Evolutionary conservation across 2,888 invertebrate genomes (phyloP), one percentile per base, ranked within the genome.

Genomic region (Parnassius orleans): DNA sequence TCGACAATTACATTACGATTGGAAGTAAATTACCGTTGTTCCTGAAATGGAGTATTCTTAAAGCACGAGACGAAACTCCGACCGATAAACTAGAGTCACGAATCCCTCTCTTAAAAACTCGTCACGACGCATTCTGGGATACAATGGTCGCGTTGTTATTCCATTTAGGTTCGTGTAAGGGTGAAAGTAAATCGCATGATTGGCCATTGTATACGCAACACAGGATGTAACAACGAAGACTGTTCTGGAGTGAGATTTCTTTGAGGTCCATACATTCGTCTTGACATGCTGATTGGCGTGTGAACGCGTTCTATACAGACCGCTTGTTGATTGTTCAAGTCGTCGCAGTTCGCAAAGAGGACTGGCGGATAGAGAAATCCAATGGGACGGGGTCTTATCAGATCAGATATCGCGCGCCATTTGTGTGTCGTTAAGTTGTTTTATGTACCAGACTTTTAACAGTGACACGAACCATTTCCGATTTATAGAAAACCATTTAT

Each of bases 171-270:
- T 81, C 78, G 80, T 80, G 75, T 64, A 76, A 80, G 86, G 84
- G 87, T 86, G 88, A 90, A 90, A 90, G 90, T 87, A 81, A 77
- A 71, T 69, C 77, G 77, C 74, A 80, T 87, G 88, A 87, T 88
- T 86, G 86, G 74, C 82, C 75, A 87, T 89, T 87, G 86, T 88
- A 46, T 46, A 55, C 52, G 57, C 60, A 60, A 65, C 63, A 57
- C 70, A 70, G 70, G 72, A 72, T 61, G 81, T 82, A 77, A 77
- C 78, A 71, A 71, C 71, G 72, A 71, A 75, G 72, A 72, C 73
- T 66, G 72, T 77, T 86, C 87, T 83, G 87, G 87, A 88, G 78
- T 83, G 80, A 81, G 81, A 83, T 85, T 83, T 84, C 84, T 81
- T 80, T 79, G 70, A 70, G 73, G 73, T 72, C 78, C 74, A 79